A percentile compares a stretch with the other conserved stretches of the same genome.
Evolutionary conservation across 30 jellyfish, hydroid and myxozoan genomes (phyloP).

Genomic region (Cassiopea andromeda): DNA sequence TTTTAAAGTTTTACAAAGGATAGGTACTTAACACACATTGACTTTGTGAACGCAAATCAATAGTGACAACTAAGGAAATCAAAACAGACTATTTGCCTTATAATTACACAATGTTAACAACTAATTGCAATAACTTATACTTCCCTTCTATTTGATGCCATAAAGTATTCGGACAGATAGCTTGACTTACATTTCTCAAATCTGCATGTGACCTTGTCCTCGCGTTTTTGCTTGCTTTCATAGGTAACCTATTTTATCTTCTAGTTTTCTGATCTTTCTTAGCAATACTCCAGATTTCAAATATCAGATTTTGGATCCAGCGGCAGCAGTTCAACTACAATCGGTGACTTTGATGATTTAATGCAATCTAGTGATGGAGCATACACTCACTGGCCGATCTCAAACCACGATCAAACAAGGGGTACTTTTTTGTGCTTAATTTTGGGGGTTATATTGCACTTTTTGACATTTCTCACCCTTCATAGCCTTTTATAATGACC

Average conservation of each 20-base stretch:
- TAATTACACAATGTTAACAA: too few relatives aligned
- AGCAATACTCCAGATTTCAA: slow-evolving; percentile 1
- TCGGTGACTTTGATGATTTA: slow-evolving; percentile 42
- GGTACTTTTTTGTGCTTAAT: background rate
- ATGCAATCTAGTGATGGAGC: slow-evolving; percentile 9
- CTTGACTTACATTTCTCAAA: too few relatives aligned
- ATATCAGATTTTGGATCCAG: slow-evolving; percentile 11
- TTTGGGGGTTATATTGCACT: background rate
- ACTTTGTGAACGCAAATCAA: too few relatives aligned
- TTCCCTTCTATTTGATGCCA: too few relatives aligned
- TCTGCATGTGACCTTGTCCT: too few relatives aligned
- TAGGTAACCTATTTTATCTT: background rate
- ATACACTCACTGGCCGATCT: background rate
- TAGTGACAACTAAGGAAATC: too few relatives aligned
- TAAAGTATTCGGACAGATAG: too few relatives aligned
- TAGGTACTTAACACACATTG: too few relatives aligned
- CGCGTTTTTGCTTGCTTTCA: background rate
- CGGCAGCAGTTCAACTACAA: slow-evolving; percentile 23
- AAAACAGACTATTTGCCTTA: too few relatives aligned
- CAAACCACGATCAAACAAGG: background rate
- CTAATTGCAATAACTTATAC: too few relatives aligned
- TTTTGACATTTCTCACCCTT: background rate
- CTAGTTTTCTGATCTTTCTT: background rate
- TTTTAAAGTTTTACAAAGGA: too few relatives aligned
- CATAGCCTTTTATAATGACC: too few relatives aligned